These are phyloP conservation scores for Brachypteracias leptosomus DNA, from an alignment of 2,113 vertebrate species.

Conservation along the genomic window DNA sequence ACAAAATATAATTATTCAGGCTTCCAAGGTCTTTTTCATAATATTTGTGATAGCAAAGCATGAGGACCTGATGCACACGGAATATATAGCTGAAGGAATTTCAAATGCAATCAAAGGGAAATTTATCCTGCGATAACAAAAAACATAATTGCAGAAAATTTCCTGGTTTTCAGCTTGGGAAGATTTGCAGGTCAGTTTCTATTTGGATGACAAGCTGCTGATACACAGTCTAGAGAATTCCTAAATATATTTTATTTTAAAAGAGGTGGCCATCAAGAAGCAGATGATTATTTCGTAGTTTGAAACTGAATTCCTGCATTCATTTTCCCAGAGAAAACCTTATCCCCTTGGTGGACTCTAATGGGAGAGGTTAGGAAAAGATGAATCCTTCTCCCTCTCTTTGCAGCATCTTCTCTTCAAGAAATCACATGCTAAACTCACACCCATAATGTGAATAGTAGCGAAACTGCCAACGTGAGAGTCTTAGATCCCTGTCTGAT, in stretches of 20 bases:
- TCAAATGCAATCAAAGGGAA: background rate
- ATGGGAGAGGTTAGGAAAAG: background rate
- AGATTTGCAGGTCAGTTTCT: background rate
- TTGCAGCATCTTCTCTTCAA: background rate
- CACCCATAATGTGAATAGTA: background rate
- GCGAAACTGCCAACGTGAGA: background rate
- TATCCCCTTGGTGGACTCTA: background rate
- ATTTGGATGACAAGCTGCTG: background rate
- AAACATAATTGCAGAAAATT: background rate
- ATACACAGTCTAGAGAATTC: background rate
- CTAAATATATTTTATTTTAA: background rate
- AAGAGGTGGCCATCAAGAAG: background rate
- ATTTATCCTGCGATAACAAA: background rate
- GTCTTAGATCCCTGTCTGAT: background rate
- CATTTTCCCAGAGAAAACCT: background rate
- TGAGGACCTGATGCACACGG: background rate
- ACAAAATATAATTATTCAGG: background rate
- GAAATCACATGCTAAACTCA: background rate
- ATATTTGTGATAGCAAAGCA: background rate
- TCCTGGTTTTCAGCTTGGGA: background rate
- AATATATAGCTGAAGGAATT: background rate
- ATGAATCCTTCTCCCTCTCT: background rate
- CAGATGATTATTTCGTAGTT: background rate
- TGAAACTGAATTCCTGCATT: background rate
- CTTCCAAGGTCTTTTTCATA: background rate